phyloP scores from a whole-genome alignment of 2,797 vertebrate species.

The Gymnocypris eckloni region DNA sequence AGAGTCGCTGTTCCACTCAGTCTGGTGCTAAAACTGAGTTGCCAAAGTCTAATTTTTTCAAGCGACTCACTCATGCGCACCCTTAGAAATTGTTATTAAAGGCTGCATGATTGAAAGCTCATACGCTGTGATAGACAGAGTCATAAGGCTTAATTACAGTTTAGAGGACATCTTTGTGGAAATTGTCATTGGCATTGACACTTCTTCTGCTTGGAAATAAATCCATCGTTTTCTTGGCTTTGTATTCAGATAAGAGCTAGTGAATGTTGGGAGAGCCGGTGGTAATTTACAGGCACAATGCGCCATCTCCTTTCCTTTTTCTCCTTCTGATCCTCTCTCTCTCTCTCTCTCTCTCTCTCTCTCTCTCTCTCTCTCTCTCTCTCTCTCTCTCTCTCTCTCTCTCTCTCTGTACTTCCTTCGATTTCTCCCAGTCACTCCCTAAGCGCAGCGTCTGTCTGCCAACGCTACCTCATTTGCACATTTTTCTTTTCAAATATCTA shows the following conservation, averaged over 20 bases:
- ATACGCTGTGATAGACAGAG: constrained; percentile 53
- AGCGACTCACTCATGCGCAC: constrained; percentile 67
- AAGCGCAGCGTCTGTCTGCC: constrained; percentile 26
- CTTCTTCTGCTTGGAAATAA: constrained; percentile 37
- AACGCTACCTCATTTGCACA: constrained; percentile 14
- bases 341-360: constrained; percentile 17
- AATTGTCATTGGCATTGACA: constrained; percentile 45
- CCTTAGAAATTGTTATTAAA: constrained; percentile 58
- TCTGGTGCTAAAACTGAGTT: constrained; percentile 66
- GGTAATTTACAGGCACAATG: constrained; percentile 54
- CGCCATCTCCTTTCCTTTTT: constrained; percentile 33
- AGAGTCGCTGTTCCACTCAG: constrained; percentile 52
- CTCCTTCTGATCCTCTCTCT: neutral
- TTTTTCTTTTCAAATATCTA: constrained; percentile 37
- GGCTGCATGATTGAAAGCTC: constrained; percentile 68
- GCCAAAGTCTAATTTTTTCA: constrained; percentile 50
- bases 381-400: constrained; percentile 17
- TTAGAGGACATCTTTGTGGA: constrained; percentile 57
- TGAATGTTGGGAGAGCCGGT: constrained; percentile 34
- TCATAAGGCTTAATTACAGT: constrained; percentile 60
- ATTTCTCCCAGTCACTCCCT: constrained; percentile 13
- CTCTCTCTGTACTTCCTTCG: neutral
- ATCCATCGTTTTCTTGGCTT: constrained; percentile 43
- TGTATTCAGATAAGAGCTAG: constrained; percentile 28
- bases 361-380: constrained; percentile 2